A percentile compares a stretch with the other conserved stretches of the same genome.
These are phyloP conservation scores for Cnemophilus loriae DNA, from an alignment of 2,113 vertebrate genomes.

Conservation along the genomic window DNA sequence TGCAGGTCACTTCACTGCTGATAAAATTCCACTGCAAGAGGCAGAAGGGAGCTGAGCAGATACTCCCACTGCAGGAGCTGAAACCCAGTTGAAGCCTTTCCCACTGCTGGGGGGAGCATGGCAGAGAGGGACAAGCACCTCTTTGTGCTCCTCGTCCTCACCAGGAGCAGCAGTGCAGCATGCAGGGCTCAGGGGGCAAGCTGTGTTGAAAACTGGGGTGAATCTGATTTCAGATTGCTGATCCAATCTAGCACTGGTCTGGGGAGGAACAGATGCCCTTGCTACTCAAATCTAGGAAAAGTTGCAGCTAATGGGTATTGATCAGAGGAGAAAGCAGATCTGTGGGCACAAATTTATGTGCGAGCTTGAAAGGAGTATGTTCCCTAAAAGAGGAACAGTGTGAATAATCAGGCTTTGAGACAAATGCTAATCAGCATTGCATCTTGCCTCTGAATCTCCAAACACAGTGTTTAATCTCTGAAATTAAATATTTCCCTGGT, in stretches of 20 bases:
- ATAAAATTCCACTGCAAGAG: neutral
- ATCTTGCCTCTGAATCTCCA: neutral
- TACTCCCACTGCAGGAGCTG: neutral
- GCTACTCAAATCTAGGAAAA: neutral
- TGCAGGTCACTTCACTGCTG: fast-evolving
- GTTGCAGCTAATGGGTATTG: neutral
- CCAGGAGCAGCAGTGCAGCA: neutral
- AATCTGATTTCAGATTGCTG: neutral
- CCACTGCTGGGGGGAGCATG: neutral
- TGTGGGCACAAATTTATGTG: constrained; percentile 10
- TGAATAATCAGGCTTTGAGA: constrained; percentile 19
- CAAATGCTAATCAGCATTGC: neutral
- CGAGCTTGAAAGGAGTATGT: neutral
- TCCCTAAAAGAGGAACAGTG: neutral
- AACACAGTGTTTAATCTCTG: neutral
- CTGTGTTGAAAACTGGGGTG: neutral
- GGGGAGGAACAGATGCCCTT: neutral
- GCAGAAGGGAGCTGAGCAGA: neutral
- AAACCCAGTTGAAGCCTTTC: neutral
- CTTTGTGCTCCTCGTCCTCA: neutral
- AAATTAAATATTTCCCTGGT: constrained; percentile 25
- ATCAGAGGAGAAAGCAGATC: constrained; percentile 2
- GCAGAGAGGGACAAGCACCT: neutral
- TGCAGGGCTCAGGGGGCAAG: neutral
- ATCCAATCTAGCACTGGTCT: neutral